Conservation (phyloP, 2,888 invertebrate species). For the Ectemnius lituratus region DNA sequence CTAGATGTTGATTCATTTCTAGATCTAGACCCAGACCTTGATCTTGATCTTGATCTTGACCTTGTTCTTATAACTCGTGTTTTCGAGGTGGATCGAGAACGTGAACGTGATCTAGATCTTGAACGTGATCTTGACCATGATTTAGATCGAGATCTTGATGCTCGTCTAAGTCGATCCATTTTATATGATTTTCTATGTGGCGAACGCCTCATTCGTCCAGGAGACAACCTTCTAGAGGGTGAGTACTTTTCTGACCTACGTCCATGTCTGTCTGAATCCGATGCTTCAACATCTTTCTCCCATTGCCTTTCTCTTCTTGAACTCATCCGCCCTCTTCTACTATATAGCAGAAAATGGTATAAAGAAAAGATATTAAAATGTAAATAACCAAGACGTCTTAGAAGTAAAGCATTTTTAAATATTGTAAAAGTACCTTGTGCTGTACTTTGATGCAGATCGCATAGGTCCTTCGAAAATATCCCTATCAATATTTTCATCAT, state of each 20-base stretch:
- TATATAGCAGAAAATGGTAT: not conserved
- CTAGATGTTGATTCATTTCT: constrained; percentile 60
- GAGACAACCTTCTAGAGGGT: constrained; percentile 49
- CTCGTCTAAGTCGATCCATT: constrained; percentile 68
- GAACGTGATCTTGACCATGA: constrained; percentile 62
- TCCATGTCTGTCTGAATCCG: constrained; percentile 62
- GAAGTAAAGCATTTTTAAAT: not conserved
- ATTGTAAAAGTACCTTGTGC: constrained; percentile 34
- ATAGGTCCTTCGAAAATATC: constrained; percentile 64
- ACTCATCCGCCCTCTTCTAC: constrained; percentile 47
- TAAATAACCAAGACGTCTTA: not conserved
- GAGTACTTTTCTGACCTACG: constrained; percentile 52
- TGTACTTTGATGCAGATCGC: constrained; percentile 37
- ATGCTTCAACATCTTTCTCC: constrained; percentile 65
- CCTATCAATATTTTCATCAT: constrained; percentile 68
- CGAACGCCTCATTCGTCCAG: constrained; percentile 61
- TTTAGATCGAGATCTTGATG: constrained; percentile 64
- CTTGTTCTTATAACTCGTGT: constrained; percentile 58
- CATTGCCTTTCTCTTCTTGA: constrained; percentile 63
- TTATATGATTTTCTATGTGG: constrained; percentile 65
- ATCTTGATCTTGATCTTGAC: constrained; percentile 49
- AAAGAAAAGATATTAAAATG: not conserved
- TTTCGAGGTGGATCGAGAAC: constrained; percentile 59
- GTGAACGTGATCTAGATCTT: constrained; percentile 41
- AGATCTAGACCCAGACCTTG: constrained; percentile 49